Conservation (phyloP, 2,888 invertebrate genomes). For the Amphipyra tragopoginis region DNA sequence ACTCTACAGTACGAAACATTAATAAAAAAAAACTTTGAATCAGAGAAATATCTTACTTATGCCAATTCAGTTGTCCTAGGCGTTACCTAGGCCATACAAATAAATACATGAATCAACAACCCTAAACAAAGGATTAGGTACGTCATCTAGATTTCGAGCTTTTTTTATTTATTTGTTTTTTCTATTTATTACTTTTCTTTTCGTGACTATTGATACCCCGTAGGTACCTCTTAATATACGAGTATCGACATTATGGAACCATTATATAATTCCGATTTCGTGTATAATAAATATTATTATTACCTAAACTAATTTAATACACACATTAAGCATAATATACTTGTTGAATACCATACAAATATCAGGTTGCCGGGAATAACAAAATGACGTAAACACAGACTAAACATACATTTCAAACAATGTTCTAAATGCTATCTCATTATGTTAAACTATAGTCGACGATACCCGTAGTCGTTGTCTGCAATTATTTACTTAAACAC, state of each 20-base stretch:
- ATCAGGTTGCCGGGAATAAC: conserved; percentile 19
- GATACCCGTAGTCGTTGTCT: conserved; percentile 14
- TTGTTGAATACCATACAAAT: conserved; percentile 7
- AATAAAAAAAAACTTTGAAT: no score
- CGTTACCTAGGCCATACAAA: neutral
- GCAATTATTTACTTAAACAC: conserved; percentile 10
- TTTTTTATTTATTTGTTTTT: no score
- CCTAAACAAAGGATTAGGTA: no score
- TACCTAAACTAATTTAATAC: conserved; percentile 8
- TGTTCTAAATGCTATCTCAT: conserved; percentile 28
- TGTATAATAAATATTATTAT: conserved; percentile 14
- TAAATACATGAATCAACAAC: conserved; percentile 6
- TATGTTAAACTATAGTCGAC: conserved; percentile 20
- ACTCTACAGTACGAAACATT: no score
- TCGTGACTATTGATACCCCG: no score
- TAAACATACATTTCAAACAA: conserved; percentile 29
- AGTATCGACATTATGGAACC: no score
- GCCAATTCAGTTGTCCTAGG: no score
- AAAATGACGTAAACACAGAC: conserved; percentile 29
- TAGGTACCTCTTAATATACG: no score
- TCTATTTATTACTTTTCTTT: no score
- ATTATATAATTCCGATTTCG: neutral
- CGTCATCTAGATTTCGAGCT: no score
- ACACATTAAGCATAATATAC: neutral
- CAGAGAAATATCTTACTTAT: no score